Evolutionary conservation across 2,888 invertebrate species (phyloP), one percentile per base, ranked within the genome.

Genomic region (Sesia apiformis): DNA sequence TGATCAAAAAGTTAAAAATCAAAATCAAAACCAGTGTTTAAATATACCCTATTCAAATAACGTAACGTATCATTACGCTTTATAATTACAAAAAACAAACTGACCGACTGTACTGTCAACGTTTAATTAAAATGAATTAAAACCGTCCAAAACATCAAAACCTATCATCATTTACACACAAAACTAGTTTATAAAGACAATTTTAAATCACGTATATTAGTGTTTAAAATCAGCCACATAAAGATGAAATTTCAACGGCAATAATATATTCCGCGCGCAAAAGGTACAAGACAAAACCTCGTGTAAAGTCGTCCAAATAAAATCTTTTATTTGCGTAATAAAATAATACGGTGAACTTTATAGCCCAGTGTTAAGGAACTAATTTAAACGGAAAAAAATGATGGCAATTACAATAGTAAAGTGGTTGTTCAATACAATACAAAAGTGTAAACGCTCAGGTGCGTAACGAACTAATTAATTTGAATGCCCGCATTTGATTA

Each of bases 401-500:
- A 4, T 46, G 23, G 23, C 8, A 50, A 39, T 7, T 50, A 5
- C 23, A 55, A 8, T 40, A 49, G 49, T 39, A 52, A 40, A 8
- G 4, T 55, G 40, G 55, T 50, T 6, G 8, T 50, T 42, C 38
- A 52, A 53, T 55, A 75, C 73, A 78, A 75, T 76, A 70, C 69
- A 69, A 68, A 74, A 76, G 72, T 73, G 73, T 76, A 76, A 77
- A 75, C 63, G 85, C 87, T 89, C 89, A 89, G 89, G 89, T 88
- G 89, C 85, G 80, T 84, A 86, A 83, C 87, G 64, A 87, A 87
- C 84, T 87, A 87, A 88, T 89, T 89, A 89, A 86, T 86, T 86
- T 67, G 74, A 84, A 85, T 81, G 84, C 86, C 86, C 88, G 83
- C 87, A 87, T 89, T 88, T 89, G 87, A 88, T 87, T 89, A 87